These are phyloP conservation scores for Dicerorhinus sumatrensis DNA, from an alignment of 2,113 vertebrate genomes.

Conservation along the genomic window DNA sequence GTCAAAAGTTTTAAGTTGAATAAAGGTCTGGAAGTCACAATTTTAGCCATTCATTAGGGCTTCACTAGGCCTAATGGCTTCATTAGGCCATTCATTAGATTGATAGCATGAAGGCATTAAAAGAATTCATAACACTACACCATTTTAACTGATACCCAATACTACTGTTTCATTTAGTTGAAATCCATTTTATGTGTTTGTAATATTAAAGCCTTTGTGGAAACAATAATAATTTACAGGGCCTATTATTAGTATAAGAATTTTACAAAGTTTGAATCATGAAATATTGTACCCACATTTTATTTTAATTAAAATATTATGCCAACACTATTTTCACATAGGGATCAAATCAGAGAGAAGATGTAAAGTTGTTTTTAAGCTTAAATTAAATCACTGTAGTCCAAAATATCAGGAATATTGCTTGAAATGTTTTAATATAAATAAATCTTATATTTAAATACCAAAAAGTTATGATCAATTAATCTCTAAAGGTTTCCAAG, in stretches of 20 bases:
- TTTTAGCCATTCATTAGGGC: neutral
- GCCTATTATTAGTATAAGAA: neutral
- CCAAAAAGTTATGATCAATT: too few species aligned
- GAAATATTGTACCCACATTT: neutral
- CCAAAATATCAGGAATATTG: neutral
- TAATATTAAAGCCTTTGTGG: neutral
- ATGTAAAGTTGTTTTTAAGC: neutral
- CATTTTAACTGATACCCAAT: neutral
- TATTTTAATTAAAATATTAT: neutral
- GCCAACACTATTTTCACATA: neutral
- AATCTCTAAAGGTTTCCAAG: too few species aligned
- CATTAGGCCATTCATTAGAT: neutral
- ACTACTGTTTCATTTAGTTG: neutral
- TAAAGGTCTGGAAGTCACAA: neutral
- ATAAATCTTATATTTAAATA: too few species aligned
- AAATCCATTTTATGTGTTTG: neutral
- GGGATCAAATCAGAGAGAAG: neutral
- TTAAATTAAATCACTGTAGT: neutral
- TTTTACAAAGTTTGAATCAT: conserved; percentile 3
- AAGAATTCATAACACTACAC: neutral
- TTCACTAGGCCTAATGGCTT: neutral
- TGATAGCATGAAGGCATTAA: neutral
- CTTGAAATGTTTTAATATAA: neutral
- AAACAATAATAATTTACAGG: neutral
- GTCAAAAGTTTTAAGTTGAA: neutral